Evolutionary conservation across 2,797 vertebrate genomes (phyloP).

Genomic region (Pantherophis alleghaniensis): DNA sequence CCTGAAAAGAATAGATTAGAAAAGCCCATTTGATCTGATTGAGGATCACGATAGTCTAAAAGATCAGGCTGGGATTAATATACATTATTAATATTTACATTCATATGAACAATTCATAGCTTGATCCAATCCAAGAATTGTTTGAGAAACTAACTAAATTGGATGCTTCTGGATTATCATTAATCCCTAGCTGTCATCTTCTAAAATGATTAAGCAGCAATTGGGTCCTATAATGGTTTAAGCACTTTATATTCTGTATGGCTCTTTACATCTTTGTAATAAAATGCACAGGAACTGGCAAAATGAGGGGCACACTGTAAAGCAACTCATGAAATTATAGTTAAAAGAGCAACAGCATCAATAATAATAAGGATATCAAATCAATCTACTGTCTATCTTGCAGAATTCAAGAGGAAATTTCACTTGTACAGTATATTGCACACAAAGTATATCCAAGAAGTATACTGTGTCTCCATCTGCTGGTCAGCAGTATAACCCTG

Average conservation of each 20-base stretch:
- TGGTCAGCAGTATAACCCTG: slow-evolving; percentile 63
- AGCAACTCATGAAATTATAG: slow-evolving; percentile 44
- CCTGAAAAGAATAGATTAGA: background rate
- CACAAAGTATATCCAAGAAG: slow-evolving; percentile 49
- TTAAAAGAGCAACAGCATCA: slow-evolving; percentile 36
- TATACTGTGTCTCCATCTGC: slow-evolving; percentile 79
- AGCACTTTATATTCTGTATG: background rate
- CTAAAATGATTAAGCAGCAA: background rate
- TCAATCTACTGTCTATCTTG: slow-evolving; percentile 31
- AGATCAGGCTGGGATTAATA: background rate
- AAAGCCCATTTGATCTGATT: background rate
- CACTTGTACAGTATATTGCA: background rate
- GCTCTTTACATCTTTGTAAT: background rate
- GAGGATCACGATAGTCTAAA: background rate
- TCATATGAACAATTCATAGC: background rate
- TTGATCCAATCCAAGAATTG: slow-evolving; percentile 22
- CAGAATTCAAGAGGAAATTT: slow-evolving; percentile 17
- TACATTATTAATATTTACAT: slow-evolving; percentile 15
- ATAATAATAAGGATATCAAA: background rate
- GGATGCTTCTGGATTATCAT: background rate
- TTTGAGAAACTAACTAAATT: background rate
- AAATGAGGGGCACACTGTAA: slow-evolving; percentile 10
- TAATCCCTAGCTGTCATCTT: background rate
- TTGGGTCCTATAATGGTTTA: background rate
- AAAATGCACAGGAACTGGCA: slow-evolving; percentile 25